Base-by-base conservation (phyloP, 1,140 invertebrate genomes). In the Kradibia gibbosae region DNA sequence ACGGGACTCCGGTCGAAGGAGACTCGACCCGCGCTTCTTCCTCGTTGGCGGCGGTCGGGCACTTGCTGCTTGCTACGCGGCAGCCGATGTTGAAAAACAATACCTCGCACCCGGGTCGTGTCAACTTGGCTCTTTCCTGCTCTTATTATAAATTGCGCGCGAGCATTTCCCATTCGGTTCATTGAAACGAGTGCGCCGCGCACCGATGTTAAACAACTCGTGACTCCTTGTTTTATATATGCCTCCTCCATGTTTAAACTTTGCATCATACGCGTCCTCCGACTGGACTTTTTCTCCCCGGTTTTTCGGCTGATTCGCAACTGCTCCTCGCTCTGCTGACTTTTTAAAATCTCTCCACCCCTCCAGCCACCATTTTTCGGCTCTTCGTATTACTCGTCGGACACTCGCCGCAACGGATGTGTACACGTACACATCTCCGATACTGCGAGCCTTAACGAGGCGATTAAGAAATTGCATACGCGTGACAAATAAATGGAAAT, bases 41-140 rank as follows among this genome's bases (percentile, higher is more conserved):
- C 55, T 76, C 36, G 55, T 76, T 53, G 55, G 55, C 34, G 48
- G 55, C 62, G 11, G 73, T 60, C 53, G 73, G 2, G 42, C 42
- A 31, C 70, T 39, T 39, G 34, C 34, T 31, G 34, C 0, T n/a
- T n/a, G n/a, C n/a, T n/a, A n/a, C n/a, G n/a, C 25, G 25, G 48
- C 31, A 39, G 11, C 22, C 0, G 48, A 62, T 77, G 75, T 77
- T 77, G 75, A 77, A 77, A 77, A 77, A 77, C 60, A 65, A 45
- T 60, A 3, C 36, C 62, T 60, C 53, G 39, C 31, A n/a, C 20
- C 39, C 34, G 34, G 7, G 34, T 67, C 62, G 34, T 67, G 34
- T 39, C 62, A 67, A 67, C 62, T 67, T 67, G 11, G 62, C 20
- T 39, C 34, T 67, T 67, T 67, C 62, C 62, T 67, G 62, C 62